phyloP scores from a whole-genome alignment of 2,888 invertebrate genomes.

The Andrena marginata region DNA sequence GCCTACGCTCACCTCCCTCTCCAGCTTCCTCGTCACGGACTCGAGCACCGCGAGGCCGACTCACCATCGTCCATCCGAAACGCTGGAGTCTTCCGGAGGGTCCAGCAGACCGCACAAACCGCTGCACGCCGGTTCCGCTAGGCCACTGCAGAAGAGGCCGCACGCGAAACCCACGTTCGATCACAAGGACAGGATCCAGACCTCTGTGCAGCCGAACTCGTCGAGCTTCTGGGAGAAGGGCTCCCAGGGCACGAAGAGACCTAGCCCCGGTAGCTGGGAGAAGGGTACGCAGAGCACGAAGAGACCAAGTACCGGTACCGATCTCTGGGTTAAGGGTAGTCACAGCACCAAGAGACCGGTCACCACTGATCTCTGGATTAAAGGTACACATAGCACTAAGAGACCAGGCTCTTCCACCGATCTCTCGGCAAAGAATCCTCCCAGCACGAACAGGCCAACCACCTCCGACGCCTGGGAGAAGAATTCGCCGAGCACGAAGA shows the following conservation, averaged over 20 bases:
- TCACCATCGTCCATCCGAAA: conserved; percentile 82
- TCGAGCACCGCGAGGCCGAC: conserved; percentile 83
- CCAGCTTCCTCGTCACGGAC: conserved; percentile 64
- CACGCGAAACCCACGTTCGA: conserved; percentile 79
- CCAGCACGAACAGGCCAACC: conserved; percentile 16
- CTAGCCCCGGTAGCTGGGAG: background rate
- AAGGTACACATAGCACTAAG: conserved; percentile 16
- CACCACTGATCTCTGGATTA: conserved; percentile 10
- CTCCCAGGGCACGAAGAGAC: conserved; percentile 30
- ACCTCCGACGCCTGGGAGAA: conserved; percentile 60
- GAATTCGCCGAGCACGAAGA: conserved; percentile 35
- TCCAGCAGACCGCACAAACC: conserved; percentile 76
- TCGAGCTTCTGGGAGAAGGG: conserved; percentile 52
- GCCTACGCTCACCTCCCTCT: conserved; percentile 78
- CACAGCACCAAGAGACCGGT: conserved; percentile 15
- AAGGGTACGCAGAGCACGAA: conserved; percentile 20
- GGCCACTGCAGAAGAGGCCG: conserved; percentile 79
- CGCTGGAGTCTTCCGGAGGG: conserved; percentile 76
- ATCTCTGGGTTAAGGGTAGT: conserved; percentile 59
- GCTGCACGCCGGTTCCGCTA: conserved; percentile 60
- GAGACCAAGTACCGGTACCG: background rate
- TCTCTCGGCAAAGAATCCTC: conserved; percentile 58
- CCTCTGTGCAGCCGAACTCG: conserved; percentile 47
- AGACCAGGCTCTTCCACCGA: conserved; percentile 20
- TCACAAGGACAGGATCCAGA: conserved; percentile 59